A percentile compares a stretch with the other conserved stretches of the same genome.
Evolutionary conservation across 2,888 invertebrate genomes (phyloP).

Genomic region (Elmis aenea): DNA sequence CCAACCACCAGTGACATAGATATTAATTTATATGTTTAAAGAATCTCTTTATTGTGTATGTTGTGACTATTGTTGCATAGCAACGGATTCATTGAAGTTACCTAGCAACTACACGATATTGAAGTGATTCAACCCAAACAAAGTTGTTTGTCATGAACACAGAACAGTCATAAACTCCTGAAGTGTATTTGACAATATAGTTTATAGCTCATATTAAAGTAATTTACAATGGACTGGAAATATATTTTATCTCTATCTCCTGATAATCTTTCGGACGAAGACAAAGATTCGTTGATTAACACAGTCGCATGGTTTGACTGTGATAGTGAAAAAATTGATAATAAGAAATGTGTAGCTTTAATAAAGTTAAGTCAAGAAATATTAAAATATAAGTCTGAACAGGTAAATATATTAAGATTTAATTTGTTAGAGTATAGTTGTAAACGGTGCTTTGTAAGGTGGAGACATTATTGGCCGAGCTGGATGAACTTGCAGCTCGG

Average conservation of each 20-base stretch:
- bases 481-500: constrained; percentile 49
- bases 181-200: background rate
- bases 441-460: constrained; percentile 37
- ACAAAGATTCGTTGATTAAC: constrained; percentile 61
- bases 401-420: constrained; percentile 50
- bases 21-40: too few species aligned
- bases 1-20: too few species aligned
- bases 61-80: too few species aligned
- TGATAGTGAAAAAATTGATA: constrained; percentile 54
- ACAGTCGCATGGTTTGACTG: constrained; percentile 58
- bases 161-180: too few species aligned
- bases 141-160: too few species aligned
- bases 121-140: too few species aligned
- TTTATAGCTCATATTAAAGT: background rate
- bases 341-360: constrained; percentile 53
- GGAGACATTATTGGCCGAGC: constrained; percentile 50
- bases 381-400: constrained; percentile 63
- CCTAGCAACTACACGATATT: too few species aligned
- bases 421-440: background rate
- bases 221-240: constrained; percentile 53
- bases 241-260: constrained; percentile 53
- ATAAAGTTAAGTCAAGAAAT: constrained; percentile 63
- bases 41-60: too few species aligned
- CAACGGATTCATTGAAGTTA: too few species aligned
- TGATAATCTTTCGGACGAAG: constrained; percentile 53